phyloP scores from a whole-genome alignment of 2,113 vertebrate genomes.

The Alexandromys fortis region DNA sequence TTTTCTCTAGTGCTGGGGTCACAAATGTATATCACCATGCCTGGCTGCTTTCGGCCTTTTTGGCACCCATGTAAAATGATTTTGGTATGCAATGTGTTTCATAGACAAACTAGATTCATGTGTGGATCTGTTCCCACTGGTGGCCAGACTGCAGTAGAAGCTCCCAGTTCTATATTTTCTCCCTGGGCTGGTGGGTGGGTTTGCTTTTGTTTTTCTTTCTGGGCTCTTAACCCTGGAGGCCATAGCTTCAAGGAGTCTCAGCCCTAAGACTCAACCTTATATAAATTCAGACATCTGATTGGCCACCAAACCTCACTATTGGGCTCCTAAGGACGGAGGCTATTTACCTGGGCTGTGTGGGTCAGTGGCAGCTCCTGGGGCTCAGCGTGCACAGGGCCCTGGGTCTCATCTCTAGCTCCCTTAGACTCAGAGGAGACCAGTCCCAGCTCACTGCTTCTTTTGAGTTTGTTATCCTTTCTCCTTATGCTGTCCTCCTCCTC shows the following conservation, averaged over 20 bases:
- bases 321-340: not conserved
- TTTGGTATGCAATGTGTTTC: constrained; percentile 7
- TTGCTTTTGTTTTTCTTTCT: not conserved
- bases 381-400: not conserved
- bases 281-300: not conserved
- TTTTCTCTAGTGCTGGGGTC: not conserved
- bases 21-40: not conserved
- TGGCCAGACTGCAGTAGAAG: not conserved
- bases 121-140: not conserved
- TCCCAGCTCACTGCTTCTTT: not conserved
- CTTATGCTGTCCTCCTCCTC: no score
- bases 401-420: not conserved
- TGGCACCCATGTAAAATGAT: not conserved
- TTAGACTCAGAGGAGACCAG: not conserved
- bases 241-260: not conserved
- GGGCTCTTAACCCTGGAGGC: not conserved
- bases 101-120: not conserved
- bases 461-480: not conserved
- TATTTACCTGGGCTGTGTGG: not conserved
- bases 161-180: not conserved
- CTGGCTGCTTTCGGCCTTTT: not conserved
- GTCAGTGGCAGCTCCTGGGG: not conserved
- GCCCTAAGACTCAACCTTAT: not conserved
- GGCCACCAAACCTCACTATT: not conserved
- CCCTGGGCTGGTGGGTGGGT: not conserved